phyloP scores from a whole-genome alignment of 2,888 invertebrate genomes.

The Habrosyne pyritoides region DNA sequence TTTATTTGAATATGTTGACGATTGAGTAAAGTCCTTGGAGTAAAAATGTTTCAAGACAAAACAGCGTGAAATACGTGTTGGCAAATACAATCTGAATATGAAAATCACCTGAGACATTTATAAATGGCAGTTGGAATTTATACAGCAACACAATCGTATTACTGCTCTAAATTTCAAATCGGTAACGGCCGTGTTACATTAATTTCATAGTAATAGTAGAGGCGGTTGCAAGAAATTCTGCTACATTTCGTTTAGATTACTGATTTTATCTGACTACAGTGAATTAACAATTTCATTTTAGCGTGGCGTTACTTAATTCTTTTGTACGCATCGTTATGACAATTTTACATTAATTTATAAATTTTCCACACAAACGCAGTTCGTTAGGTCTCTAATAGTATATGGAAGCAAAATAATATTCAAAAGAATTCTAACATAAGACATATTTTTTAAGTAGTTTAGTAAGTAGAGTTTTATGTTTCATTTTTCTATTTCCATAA shows the following conservation, averaged over 20 bases:
- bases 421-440: no score
- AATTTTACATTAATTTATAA: not conserved
- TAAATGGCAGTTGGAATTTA: constrained; percentile 60
- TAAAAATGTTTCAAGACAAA: constrained; percentile 19
- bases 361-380: no score
- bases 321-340: not conserved
- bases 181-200: constrained; percentile 68
- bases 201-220: constrained; percentile 49
- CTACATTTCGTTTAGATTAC: not conserved
- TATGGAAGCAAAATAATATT: no score
- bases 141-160: constrained; percentile 60
- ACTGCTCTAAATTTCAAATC: constrained; percentile 74
- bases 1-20: constrained; percentile 1
- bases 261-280: constrained; percentile 7
- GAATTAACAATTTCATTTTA: not conserved
- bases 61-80: constrained; percentile 33
- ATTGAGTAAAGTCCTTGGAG: constrained; percentile 31
- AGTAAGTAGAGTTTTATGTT: no score
- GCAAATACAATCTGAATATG: constrained; percentile 62
- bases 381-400: no score
- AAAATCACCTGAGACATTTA: constrained; percentile 59
- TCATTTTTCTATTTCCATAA: no score
- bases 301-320: not conserved
- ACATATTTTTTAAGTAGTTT: no score
- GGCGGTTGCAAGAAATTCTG: constrained; percentile 26